phyloP scores from a whole-genome alignment of 1,140 invertebrate species.

The Pogonus chalceus region DNA sequence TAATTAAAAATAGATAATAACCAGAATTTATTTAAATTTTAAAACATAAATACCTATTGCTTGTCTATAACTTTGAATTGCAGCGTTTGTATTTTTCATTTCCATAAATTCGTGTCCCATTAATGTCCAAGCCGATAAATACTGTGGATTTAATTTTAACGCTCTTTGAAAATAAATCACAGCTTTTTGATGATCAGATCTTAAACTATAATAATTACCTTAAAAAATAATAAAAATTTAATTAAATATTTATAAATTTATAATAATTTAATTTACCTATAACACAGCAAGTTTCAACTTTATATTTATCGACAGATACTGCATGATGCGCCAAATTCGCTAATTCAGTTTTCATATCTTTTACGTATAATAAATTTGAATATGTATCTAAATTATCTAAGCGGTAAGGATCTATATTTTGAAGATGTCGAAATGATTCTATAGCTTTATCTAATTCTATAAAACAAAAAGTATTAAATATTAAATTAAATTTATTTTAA shows the following conservation, averaged over 20 bases:
- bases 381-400: constrained; percentile 94
- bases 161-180: constrained; percentile 94
- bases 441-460: constrained; percentile 85
- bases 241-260: background rate
- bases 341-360: constrained; percentile 85
- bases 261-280: constrained; percentile 58
- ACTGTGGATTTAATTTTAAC: constrained; percentile 87
- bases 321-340: constrained; percentile 88
- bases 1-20: constrained; percentile 22
- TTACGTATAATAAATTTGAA: constrained; percentile 93
- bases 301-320: constrained; percentile 91
- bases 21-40: constrained; percentile 15
- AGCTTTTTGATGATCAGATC: constrained; percentile 92
- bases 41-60: constrained; percentile 67
- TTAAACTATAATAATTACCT: constrained; percentile 97
- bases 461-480: constrained; percentile 25
- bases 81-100: constrained; percentile 95
- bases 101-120: constrained; percentile 99
- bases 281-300: constrained; percentile 95
- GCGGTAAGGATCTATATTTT: constrained; percentile 80
- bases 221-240: constrained; percentile 26
- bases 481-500: background rate
- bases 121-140: constrained; percentile 92
- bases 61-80: constrained; percentile 93
- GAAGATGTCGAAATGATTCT: constrained; percentile 68